Evolutionary conservation across 1,140 invertebrate genomes (phyloP), one percentile per base, ranked within the genome.

Genomic region (Meloidogyne floridensis): DNA sequence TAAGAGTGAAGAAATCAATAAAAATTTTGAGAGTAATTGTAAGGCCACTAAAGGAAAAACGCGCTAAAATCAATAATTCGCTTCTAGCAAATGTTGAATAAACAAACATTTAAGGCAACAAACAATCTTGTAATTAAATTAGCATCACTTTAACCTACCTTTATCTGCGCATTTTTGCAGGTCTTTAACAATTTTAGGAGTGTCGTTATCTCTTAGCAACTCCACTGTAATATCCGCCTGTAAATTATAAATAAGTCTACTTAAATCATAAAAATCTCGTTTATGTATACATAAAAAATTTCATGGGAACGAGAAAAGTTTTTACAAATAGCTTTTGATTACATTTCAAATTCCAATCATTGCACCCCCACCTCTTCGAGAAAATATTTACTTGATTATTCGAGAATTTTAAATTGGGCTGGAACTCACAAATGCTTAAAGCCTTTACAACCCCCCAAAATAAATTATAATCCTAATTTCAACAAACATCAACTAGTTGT

Each of bases 171-270:
- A 77, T 56, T 77, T 77, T 43, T 77, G 75, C 2, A 77, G 47
- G 42, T 56, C 69, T 32, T 77, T 77, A 42, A 77, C 43, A 15
- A 77, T 15, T 18, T 77, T 77, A 32, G 75, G 75, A 2, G 75
- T 77, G 75, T 77, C 75, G 4, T 77, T 69, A 8, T 77, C 75
- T 18, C 53, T 56, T 32, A 77, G 43, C 75, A 77, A 56, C 18
- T 77, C 75, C 11, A 77, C 75, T 51, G 56, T 77, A 42, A 77
- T 77, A 69, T 77, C 47, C 13, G 51, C 75, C 75, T 77, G 75
- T 42, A 56, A 56, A 74, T 9, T 20, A 20, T 2, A 74, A 32
- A 74, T 2, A 74, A n/a, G 13, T 9, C n/a, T 20, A 75, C 20
- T 32, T 32, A 8, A 10, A 18, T 20, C 9, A 75, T 7, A 7